Percentiles rank a stretch among this genome's conserved stretches.
phyloP scores from a whole-genome alignment of 2,113 vertebrate species.

The Amazona vittata region DNA sequence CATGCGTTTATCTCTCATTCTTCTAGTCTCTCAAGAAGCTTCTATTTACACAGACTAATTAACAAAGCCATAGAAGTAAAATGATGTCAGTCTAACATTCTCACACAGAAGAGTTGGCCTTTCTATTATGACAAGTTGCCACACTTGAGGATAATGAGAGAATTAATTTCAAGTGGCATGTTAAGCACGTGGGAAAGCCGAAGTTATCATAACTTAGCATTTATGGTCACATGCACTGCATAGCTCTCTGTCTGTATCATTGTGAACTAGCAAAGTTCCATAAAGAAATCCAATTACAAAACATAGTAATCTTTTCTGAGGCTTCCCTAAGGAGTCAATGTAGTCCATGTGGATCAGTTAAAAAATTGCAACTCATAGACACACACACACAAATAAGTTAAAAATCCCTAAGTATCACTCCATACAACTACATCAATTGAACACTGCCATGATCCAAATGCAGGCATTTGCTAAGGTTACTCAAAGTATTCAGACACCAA shows the following conservation, averaged over 20 bases:
- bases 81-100: not conserved
- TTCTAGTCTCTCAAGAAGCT: not conserved
- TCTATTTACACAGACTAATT: constrained; percentile 66
- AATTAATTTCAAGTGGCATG: constrained; percentile 43
- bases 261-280: not conserved
- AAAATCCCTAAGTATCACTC: not conserved
- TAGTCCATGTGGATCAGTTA: not conserved
- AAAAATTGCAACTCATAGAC: not conserved
- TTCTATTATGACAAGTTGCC: constrained; percentile 53
- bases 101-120: not conserved
- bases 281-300: not conserved
- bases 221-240: not conserved
- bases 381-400: not conserved
- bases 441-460: not conserved
- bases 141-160: constrained; percentile 46
- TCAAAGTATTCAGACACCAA: not conserved
- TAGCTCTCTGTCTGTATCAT: not conserved
- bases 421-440: not conserved
- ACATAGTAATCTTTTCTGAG: not conserved
- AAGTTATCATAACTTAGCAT: not conserved
- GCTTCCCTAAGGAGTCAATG: not conserved
- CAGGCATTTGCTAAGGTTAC: not conserved
- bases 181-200: not conserved
- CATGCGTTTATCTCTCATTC: not conserved
- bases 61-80: constrained; percentile 18